Evolutionary conservation across 2,797 vertebrate genomes (phyloP).

Genomic region (Cetoscarus ocellatus): DNA sequence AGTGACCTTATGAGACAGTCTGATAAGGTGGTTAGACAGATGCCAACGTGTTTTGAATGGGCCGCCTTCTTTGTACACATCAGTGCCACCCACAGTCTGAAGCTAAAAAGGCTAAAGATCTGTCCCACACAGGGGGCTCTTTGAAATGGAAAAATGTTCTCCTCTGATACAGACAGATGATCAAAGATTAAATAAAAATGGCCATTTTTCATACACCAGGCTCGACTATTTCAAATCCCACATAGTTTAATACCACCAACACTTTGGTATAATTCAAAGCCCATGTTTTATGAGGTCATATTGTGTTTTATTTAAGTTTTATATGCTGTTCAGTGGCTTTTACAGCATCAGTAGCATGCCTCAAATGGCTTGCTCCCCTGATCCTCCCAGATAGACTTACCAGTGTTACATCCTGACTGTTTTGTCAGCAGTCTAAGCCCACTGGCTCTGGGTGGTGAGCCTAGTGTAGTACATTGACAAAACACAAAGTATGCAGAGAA

Average conservation of each 20-base stretch:
- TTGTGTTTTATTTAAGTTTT: no score
- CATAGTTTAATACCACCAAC: constrained; percentile 11
- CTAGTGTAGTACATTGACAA: no score
- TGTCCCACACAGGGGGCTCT: constrained; percentile 40
- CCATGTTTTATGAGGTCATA: no score
- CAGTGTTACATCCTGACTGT: no score
- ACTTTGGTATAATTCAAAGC: no score
- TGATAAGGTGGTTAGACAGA: constrained; percentile 58
- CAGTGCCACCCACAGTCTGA: constrained; percentile 50
- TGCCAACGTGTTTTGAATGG: constrained; percentile 47
- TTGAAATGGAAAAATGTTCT: constrained; percentile 34
- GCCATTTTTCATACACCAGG: constrained; percentile 6
- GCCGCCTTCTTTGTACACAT: constrained; percentile 13
- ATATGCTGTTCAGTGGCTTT: no score
- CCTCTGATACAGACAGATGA: constrained; percentile 18
- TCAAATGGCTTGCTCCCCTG: no score
- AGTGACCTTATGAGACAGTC: constrained; percentile 58
- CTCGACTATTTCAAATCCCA: constrained; percentile 3
- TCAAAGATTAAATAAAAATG: constrained; percentile 31
- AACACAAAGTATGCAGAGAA: no score
- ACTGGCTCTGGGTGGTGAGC: no score
- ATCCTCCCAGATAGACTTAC: no score
- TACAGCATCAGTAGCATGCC: no score
- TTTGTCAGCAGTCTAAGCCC: no score
- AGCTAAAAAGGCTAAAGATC: not conserved